Conservation (phyloP, 92 coral and sea anemone genomes). For the Palythoa heliodiscus region DNA sequence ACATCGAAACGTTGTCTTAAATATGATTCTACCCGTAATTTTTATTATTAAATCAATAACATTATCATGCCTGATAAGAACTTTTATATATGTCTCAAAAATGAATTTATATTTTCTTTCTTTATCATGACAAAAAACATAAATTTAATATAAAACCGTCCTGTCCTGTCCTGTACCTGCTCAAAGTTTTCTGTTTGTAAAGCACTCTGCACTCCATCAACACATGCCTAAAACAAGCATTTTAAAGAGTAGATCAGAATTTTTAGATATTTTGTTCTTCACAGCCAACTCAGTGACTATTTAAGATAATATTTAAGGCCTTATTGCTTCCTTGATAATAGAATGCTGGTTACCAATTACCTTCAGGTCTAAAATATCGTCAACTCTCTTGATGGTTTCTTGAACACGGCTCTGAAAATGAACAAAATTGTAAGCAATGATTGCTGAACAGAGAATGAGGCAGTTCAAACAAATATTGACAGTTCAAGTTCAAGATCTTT, state of each 20-base stretch:
- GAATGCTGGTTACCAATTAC: conserved; percentile 24
- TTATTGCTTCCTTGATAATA: not conserved
- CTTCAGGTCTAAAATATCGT: conserved; percentile 95
- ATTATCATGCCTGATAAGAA: no score
- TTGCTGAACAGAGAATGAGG: not conserved
- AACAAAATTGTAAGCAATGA: not conserved
- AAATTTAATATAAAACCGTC: no score
- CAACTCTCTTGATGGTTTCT: conserved; percentile 88
- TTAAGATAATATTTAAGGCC: not conserved
- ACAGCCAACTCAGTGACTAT: not conserved
- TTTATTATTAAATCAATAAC: no score
- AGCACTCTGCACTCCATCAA: conserved; percentile 96
- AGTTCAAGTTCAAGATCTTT: no score
- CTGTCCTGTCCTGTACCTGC: conserved; percentile 54
- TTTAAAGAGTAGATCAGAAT: not conserved
- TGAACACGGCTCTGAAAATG: conserved; percentile 86
- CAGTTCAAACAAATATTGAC: not conserved
- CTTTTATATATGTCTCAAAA: no score
- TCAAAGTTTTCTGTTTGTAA: conserved; percentile 88
- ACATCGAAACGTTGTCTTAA: no score
- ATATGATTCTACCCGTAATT: no score
- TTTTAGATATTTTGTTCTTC: not conserved
- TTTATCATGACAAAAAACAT: no score
- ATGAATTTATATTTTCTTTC: no score
- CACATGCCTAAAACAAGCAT: conserved; percentile 81